Conservation (phyloP, 2,888 invertebrate genomes). For the Spisula solida region DNA sequence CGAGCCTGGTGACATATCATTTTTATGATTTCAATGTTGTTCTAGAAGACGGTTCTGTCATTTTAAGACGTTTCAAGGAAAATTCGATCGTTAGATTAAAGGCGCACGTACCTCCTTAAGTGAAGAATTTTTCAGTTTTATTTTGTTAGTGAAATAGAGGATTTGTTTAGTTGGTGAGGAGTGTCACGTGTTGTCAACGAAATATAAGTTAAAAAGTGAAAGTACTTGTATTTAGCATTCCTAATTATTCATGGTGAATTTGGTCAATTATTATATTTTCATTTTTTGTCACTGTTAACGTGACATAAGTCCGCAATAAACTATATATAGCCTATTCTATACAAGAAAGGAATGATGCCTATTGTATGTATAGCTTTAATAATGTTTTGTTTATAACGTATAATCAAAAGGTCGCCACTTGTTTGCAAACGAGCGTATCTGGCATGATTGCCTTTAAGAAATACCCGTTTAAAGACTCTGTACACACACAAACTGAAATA, state of each 20-base stretch:
- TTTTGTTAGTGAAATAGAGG: background rate
- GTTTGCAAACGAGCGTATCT: background rate
- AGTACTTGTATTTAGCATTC: constrained; percentile 29
- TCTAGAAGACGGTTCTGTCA: too few species aligned
- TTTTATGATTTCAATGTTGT: too few species aligned
- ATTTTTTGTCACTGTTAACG: background rate
- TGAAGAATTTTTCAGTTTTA: background rate
- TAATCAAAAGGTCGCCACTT: background rate
- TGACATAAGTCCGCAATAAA: background rate
- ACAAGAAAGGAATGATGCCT: too few species aligned
- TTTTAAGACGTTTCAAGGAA: too few species aligned
- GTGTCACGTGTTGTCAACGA: background rate
- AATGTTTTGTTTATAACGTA: constrained; percentile 12
- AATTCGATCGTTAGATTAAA: too few species aligned
- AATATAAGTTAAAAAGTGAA: background rate
- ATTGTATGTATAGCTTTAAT: too few species aligned
- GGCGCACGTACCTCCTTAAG: too few species aligned
- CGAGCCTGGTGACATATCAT: too few species aligned
- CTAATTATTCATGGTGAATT: constrained; percentile 33
- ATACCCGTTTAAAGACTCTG: background rate
- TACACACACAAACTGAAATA: background rate
- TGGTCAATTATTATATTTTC: constrained; percentile 20
- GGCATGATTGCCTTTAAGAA: constrained; percentile 1
- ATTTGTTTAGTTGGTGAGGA: background rate
- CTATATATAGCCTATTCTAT: background rate